A percentile compares a stretch with the other conserved stretches of the same genome.
Evolutionary conservation across 2,888 invertebrate genomes (phyloP).

Genomic region (Leucophenga montana): DNA sequence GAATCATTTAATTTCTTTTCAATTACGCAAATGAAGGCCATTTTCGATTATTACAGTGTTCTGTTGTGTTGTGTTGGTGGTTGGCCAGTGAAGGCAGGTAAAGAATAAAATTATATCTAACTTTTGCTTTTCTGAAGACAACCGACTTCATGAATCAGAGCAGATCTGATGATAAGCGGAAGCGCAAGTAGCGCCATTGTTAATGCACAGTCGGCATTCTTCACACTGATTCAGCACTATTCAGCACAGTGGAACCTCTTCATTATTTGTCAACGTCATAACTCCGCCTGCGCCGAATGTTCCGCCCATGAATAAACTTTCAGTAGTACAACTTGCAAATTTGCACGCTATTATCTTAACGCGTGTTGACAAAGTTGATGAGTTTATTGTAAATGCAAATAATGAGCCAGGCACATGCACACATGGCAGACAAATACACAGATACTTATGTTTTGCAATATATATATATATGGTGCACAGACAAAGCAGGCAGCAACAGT

Average conservation of each 20-base stretch:
- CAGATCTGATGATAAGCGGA: too few species aligned
- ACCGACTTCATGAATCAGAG: background rate
- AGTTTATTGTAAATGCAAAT: slow-evolving; percentile 22
- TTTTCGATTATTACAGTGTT: background rate
- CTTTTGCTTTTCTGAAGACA: too few species aligned
- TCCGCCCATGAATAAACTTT: slow-evolving; percentile 1
- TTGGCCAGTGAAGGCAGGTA: too few species aligned
- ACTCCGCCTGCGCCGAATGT: background rate
- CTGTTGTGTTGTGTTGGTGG: too few species aligned
- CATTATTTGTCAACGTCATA: background rate
- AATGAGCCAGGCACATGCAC: slow-evolving; percentile 6
- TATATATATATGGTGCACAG: background rate
- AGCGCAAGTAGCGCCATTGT: background rate
- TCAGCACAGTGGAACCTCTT: background rate
- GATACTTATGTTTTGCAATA: background rate
- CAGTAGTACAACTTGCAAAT: background rate
- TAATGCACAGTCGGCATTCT: background rate
- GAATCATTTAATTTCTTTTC: slow-evolving; percentile 20
- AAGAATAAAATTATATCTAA: too few species aligned
- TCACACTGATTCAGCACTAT: background rate
- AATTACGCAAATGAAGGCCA: slow-evolving; percentile 19
- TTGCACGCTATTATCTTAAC: slow-evolving; percentile 13
- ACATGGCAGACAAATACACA: background rate
- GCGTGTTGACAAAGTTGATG: slow-evolving; percentile 13
- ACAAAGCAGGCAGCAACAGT: background rate